Evolutionary conservation across 2,113 vertebrate genomes (phyloP), one percentile per base, ranked within the genome.

Genomic region (Ammodytes marinus): DNA sequence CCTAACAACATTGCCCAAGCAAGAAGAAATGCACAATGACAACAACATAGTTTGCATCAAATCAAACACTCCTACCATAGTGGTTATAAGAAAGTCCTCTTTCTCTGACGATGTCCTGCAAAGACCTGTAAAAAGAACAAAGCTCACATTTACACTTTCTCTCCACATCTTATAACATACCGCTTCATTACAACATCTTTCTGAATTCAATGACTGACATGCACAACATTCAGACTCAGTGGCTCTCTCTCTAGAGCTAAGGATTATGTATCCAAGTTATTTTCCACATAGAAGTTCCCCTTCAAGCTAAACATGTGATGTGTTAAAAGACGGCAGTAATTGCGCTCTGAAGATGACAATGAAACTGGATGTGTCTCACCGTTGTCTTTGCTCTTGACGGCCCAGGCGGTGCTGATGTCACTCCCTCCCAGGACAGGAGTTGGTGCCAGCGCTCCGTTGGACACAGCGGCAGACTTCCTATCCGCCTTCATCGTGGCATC

Each of bases 71-170:
- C 82, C 47, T 95, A 99, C 98, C 97, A 99, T 97, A 13, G 97
- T 99, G 54, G 96, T 96, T 89, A 99, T 90, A 6, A 99, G 94
- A 40, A 95, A 92, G 82, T 98, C 97, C 4, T 97, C 97, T 69
- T 96, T 97, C 78, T 95, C 97, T 87, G 94, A 93, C 78, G 94
- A 94, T 0, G 72, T 54, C 85, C 88, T 94, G 70, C 94, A 94
- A 63, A 96, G 90, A 93, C 96, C 98, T 99, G 89, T 58, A 94
- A 91, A 86, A 42, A 59, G 69, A 92, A 14, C 17, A 66, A 0
- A 76, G 11, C 40, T 8, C 12, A 59, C 19, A 69, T 68, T 82
- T 64, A 58, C n/a, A 61, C n/a, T 8, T 27, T 65, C 17, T 14
- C 15, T 45, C 5, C 5, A 50, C 40, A 35, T 58, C 14, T 27